Evolutionary conservation across 1,140 invertebrate genomes (phyloP), one percentile per base, ranked within the genome.

Genomic region (Mizuhopecten yessoensis): DNA sequence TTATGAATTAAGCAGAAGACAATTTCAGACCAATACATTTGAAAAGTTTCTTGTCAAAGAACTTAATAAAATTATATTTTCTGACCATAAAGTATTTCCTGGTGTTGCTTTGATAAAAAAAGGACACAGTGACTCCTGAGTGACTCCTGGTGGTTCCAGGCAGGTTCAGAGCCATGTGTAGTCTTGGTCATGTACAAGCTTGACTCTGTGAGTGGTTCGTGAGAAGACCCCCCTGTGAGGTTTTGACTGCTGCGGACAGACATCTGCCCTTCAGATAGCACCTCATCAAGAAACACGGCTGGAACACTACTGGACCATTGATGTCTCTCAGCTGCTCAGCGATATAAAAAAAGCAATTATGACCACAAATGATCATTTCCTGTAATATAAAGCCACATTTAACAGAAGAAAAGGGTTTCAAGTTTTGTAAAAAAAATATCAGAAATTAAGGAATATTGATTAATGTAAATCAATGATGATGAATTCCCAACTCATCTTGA

Each of bases 131-230:
- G n/a, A n/a, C n/a, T n/a, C n/a, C n/a, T n/a, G 3, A n/a, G n/a
- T 75, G 57, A 75, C 5, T 29, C 57, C 57, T 75, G n/a, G 23
- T 75, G 57, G 9, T 1, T 75, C 57, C 57, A 75, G 57, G n/a
- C 57, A 75, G n/a, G n/a, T n/a, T 75, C 57, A 29, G 57, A 75
- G 57, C 57, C 57, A 75, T 75, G 57, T 75, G 57, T n/a, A 9
- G 17, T 75, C 57, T 75, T 75, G 57, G 57, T 75, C 57, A 75
- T 75, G 57, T 75, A n/a, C n/a, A 75, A 75, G 57, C 57, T 75
- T 75, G 57, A n/a, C n/a, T 29, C 5, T 75, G n/a, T 1, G 57
- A 75, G 57, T 13, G 11, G 23, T 75, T 75, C 29, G 57, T n/a
- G n/a, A n/a, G 29, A 29, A 13, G 17, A 17, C 15, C 57, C 57